A percentile compares a stretch with the other conserved stretches of the same genome.
Evolutionary conservation across 2,113 vertebrate species (phyloP).

Genomic region (Seriola aureovittata): DNA sequence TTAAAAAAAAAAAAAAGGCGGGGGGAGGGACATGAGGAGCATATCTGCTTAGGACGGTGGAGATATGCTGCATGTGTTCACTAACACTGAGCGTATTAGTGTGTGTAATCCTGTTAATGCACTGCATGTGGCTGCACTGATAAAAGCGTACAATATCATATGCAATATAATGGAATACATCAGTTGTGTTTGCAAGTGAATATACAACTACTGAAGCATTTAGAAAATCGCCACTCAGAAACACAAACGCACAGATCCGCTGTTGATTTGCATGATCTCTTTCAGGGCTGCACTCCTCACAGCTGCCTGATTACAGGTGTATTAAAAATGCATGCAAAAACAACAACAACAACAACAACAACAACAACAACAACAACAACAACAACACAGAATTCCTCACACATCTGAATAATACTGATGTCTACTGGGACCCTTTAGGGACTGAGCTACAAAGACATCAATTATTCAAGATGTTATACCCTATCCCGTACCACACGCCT

Average conservation of each 20-base stretch:
- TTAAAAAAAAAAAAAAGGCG: background rate
- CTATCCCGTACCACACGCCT: slow-evolving; percentile 27
- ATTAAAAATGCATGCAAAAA: slow-evolving; percentile 80
- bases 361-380: slow-evolving; percentile 74
- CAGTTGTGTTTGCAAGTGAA: slow-evolving; percentile 12
- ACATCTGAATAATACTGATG: slow-evolving; percentile 78
- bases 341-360: slow-evolving; percentile 70
- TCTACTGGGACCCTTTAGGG: slow-evolving; percentile 75
- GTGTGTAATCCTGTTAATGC: background rate
- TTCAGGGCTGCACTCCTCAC: slow-evolving; percentile 30
- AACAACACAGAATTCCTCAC: slow-evolving; percentile 66
- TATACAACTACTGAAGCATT: slow-evolving; percentile 19
- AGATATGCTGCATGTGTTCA: slow-evolving; percentile 28
- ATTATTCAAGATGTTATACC: slow-evolving; percentile 83
- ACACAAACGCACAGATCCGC: background rate
- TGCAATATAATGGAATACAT: background rate
- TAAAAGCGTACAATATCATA: background rate
- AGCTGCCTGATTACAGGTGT: slow-evolving; percentile 60
- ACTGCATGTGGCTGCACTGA: background rate
- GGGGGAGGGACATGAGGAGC: slow-evolving; percentile 25
- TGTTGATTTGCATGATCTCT: slow-evolving; percentile 33
- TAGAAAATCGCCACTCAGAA: slow-evolving; percentile 7
- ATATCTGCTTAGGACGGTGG: slow-evolving; percentile 34
- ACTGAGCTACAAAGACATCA: slow-evolving; percentile 73
- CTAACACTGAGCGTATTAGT: slow-evolving; percentile 35